These are phyloP conservation scores for Typhlomys cinereus DNA, from an alignment of 2,113 vertebrate species.

Conservation along the genomic window DNA sequence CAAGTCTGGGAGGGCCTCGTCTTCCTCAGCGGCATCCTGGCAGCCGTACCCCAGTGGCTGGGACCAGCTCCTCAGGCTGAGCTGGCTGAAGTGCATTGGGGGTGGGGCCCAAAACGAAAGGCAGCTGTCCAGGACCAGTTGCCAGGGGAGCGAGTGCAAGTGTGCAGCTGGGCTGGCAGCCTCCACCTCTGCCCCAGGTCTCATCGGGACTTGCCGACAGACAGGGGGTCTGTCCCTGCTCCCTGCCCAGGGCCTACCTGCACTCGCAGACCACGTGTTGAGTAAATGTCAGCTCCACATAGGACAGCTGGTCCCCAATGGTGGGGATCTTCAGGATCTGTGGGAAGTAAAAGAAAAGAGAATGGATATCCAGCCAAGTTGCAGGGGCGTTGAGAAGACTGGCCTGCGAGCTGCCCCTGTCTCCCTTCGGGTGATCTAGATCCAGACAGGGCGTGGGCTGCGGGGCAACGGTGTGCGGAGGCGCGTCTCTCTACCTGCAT, in stretches of 20 bases:
- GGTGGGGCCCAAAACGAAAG: neutral
- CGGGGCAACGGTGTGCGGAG: rapidly evolving
- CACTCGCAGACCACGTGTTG: conserved; percentile 85
- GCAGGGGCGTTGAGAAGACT: neutral
- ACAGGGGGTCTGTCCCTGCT: neutral
- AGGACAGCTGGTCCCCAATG: conserved; percentile 68
- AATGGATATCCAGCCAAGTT: neutral
- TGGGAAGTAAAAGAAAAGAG: conserved; percentile 65
- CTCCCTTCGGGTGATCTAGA: neutral
- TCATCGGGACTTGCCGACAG: neutral
- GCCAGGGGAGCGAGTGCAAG: neutral
- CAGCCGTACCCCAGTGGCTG: neutral
- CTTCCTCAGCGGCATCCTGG: neutral
- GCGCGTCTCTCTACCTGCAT: conserved; percentile 89
- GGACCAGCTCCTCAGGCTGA: neutral
- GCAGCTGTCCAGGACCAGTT: neutral
- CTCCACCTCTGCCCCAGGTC: neutral
- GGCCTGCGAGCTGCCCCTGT: neutral
- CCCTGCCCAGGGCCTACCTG: conserved; percentile 77
- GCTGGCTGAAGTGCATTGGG: rapidly evolving
- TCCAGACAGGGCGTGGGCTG: rapidly evolving
- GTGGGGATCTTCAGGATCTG: conserved; percentile 86
- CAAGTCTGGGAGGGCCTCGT: neutral
- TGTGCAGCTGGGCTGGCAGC: neutral
- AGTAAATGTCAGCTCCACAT: conserved; percentile 81